Base-by-base conservation (phyloP, 2,888 invertebrate genomes). In the Limnephilus auricula region DNA sequence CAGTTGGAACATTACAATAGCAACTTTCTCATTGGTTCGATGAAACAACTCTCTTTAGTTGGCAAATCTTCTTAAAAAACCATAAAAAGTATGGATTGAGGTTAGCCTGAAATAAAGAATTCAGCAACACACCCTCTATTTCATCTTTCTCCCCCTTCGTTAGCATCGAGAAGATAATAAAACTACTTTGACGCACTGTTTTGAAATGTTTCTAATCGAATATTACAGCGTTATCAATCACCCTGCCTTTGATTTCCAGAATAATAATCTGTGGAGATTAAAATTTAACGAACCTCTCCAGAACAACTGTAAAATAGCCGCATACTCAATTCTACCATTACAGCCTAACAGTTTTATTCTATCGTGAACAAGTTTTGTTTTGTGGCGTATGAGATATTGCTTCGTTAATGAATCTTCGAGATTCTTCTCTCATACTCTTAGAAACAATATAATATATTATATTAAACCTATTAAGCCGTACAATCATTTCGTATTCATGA, bases 141-240 rank as follows among this genome's bases (percentile, higher is more conserved):
- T 6, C 25, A 65, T 65, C 25, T 65, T 65, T 9, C 25, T 9
- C 25, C 25, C 25, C 25, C 65, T 82, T 82, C 82, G 82, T 82
- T 82, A 82, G 82, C 82, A 34, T 32, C 90, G 79, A 50, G 34
- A 65, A n/a, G 85, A 85, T 40, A 50, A 86, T 65, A 86, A 86
- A 86, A 86, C 89, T 82, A 50, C 80, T 89, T 89, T 82, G 82
- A 91, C 30, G 88, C 50, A 45, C 32, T 80, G 89, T 91, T 91
- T 79, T 90, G 79, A 83, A 65, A 86, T 30, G 80, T 89, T 90
- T 90, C 90, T 90, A 92, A 90, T 92, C 92, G 89, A 90, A 90
- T 90, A 90, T 90, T 92, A 90, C 89, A 37, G 90, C 79, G 90
- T 88, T 89, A 92, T 92, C 89, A 92, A 92, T 92, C 92, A 92